Evolutionary conservation across 2,797 vertebrate genomes (phyloP), one percentile per base, ranked within the genome.

Genomic region (Platyrinchus mystaceus): DNA sequence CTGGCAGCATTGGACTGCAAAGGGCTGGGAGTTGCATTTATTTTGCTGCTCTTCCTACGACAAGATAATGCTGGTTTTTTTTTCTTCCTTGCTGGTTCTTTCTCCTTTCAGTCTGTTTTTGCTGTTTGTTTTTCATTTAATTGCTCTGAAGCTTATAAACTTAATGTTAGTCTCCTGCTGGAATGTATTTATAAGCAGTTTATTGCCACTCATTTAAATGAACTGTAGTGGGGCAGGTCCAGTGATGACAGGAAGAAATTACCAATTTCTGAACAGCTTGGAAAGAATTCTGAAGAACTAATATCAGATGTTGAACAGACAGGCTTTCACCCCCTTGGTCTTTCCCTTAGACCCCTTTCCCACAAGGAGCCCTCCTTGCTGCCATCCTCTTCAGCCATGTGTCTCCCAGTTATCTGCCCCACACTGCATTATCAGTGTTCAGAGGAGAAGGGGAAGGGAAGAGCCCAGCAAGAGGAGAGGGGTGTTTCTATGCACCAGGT

Each of bases 1-100:
- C 20, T 10, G 11, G 10, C 39, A 67, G 41, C 0, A 1, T 0
- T 30, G 18, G 47, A 27, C 30, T 27, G 8, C 6, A 3, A 36
- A 44, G 43, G 34, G 4, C 26, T 63, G 24, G 16, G 12, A 12
- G 3, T 4, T 41, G 39, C 12, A n/a, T 30, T 44, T 37, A 7
- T 17, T 81, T 41, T 27, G 14, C 23, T 11, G 7, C 27, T 78
- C 6, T 69, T 84, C 43, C 47, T 27, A 6, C 2, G 14, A 24
- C 4, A 52, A 41, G 44, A 17, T 32, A 37, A 8, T 12, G 22
- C 27, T 43, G 12, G 2, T 53, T 36, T 1, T 6, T 39, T 27
- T 32, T 37, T 28, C 36, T 37, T n/a, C 3, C 12, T 39, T 60
- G 5, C 6, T 52, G 6, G 3, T 47, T 34, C 17, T 75, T 62